A percentile compares a stretch with the other conserved stretches of the same genome.
Evolutionary conservation across 2,888 invertebrate species (phyloP).

Genomic region (Nowickia ferox): DNA sequence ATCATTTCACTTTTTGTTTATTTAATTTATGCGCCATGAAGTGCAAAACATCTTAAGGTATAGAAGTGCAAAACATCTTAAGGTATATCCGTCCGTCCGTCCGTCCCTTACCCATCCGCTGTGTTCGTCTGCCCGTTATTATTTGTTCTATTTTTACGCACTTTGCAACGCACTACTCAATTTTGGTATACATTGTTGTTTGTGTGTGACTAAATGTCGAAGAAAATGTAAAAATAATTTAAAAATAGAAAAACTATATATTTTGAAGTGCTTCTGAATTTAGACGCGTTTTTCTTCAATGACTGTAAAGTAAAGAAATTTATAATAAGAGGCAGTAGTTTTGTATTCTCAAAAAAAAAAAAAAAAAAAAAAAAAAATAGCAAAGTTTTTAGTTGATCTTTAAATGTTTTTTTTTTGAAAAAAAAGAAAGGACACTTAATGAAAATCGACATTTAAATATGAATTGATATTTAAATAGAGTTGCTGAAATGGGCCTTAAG

Average conservation of each 20-base stretch:
- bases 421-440: too few species aligned
- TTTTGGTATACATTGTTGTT: conserved; percentile 17
- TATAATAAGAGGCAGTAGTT: background rate
- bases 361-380: too few species aligned
- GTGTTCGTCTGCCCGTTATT: background rate
- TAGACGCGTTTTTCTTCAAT: conserved; percentile 4
- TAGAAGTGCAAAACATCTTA: too few species aligned
- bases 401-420: background rate
- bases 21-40: conserved; percentile 62
- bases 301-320: background rate
- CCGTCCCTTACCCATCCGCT: conserved; percentile 2
- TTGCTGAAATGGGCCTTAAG: too few species aligned
- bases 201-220: conserved; percentile 14
- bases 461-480: too few species aligned
- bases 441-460: too few species aligned
- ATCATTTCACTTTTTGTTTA: conserved; percentile 24
- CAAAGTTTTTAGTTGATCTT: background rate
- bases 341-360: background rate
- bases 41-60: conserved; percentile 54
- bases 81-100: conserved; percentile 44
- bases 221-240: conserved; percentile 5
- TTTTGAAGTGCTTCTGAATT: conserved; percentile 37
- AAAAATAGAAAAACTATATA: conserved; percentile 48
- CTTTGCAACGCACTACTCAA: conserved; percentile 40
- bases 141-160: conserved; percentile 65